Evolutionary conservation across 1,140 invertebrate species (phyloP).

Genomic region (Danaus plexippus): DNA sequence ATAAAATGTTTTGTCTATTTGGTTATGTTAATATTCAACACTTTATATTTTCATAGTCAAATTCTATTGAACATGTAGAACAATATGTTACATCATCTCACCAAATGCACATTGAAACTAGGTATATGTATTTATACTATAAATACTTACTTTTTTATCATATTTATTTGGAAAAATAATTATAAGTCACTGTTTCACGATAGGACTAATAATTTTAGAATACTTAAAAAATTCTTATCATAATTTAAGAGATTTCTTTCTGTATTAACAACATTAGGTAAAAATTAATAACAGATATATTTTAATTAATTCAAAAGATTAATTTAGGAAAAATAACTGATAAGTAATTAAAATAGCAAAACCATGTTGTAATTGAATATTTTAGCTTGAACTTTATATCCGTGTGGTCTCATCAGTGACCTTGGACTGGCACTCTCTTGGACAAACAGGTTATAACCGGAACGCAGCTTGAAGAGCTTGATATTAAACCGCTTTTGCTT

Average conservation of each 20-base stretch:
- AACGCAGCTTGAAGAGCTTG: slow-evolving; percentile 8
- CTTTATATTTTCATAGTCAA: slow-evolving; percentile 20
- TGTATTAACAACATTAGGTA: slow-evolving; percentile 5
- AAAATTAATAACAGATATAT: background rate
- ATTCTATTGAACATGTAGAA: slow-evolving; percentile 6
- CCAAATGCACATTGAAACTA: no score
- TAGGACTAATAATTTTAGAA: no score
- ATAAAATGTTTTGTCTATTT: slow-evolving; percentile 15
- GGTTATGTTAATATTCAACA: slow-evolving; percentile 23
- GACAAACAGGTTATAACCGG: slow-evolving; percentile 23
- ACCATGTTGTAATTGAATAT: no score
- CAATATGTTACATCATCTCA: no score
- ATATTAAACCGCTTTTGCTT: slow-evolving; percentile 15
- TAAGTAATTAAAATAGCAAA: no score
- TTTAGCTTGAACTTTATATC: slow-evolving; percentile 16
- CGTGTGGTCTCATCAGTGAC: slow-evolving; percentile 24
- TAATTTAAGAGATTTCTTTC: slow-evolving; percentile 4
- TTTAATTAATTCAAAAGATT: no score
- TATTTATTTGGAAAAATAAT: no score
- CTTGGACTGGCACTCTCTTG: slow-evolving; percentile 22
- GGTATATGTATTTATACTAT: no score
- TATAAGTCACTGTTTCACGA: no score
- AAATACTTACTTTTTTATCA: no score
- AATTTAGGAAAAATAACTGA: no score
- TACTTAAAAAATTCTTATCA: slow-evolving; percentile 1